Conservation (phyloP, 1,140 invertebrate genomes). For the Magallana gigas region DNA sequence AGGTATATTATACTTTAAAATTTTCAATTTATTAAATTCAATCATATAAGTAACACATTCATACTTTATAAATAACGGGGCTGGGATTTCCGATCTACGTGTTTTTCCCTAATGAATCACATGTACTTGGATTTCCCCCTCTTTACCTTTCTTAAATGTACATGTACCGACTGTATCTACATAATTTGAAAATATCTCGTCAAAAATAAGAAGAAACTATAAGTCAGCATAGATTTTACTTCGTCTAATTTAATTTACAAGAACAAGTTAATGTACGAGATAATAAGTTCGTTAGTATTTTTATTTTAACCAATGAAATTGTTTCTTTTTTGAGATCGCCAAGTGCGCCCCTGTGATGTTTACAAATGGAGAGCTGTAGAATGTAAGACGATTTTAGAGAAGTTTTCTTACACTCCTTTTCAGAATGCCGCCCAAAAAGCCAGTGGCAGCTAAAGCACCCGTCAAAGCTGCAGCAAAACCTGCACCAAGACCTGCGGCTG, state of each 20-base stretch:
- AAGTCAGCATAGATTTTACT: too few relatives aligned
- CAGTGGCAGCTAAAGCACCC: neutral
- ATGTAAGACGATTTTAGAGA: neutral
- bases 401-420: neutral
- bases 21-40: too few relatives aligned
- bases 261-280: neutral
- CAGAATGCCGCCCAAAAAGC: slow-evolving; percentile 15
- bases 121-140: too few relatives aligned
- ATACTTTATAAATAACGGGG: too few relatives aligned
- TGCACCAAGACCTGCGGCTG: neutral
- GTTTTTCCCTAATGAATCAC: too few relatives aligned
- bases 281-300: neutral
- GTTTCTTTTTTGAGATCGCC: neutral
- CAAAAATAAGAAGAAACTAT: too few relatives aligned
- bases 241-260: neutral
- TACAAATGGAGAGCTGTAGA: neutral
- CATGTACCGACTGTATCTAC: too few relatives aligned
- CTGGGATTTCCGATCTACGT: too few relatives aligned
- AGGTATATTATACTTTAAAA: too few relatives aligned
- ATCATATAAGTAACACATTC: too few relatives aligned
- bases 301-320: slow-evolving; percentile 31
- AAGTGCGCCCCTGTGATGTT: slow-evolving; percentile 25
- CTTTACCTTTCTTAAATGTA: too few relatives aligned
- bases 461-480: slow-evolving; percentile 1
- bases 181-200: too few relatives aligned